Evolutionary conservation across 2,888 invertebrate species (phyloP).

Genomic region (Leptinotarsa peninsularis): DNA sequence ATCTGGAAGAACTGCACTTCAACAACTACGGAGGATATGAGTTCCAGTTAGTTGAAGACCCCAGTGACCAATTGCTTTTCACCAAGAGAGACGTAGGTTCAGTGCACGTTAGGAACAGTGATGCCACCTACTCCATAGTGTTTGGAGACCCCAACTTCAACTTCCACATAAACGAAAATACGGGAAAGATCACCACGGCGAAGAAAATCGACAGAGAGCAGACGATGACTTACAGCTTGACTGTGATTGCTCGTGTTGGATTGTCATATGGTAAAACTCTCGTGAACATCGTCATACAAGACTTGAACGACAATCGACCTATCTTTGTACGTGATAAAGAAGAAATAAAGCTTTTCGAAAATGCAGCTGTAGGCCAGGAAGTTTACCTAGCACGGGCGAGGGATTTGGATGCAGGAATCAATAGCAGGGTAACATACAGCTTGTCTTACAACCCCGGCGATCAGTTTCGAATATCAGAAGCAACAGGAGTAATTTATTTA

Average conservation of each 20-base stretch:
- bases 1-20: slow-evolving; percentile 80
- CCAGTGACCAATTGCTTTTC: slow-evolving; percentile 71
- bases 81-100: slow-evolving; percentile 82
- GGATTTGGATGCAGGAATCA: slow-evolving; percentile 90
- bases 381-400: slow-evolving; percentile 88
- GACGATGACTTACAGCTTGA: slow-evolving; percentile 80
- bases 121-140: slow-evolving; percentile 78
- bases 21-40: slow-evolving; percentile 82
- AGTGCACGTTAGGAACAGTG: slow-evolving; percentile 71
- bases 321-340: slow-evolving; percentile 83
- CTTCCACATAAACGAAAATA: slow-evolving; percentile 84
- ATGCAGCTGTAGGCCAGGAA: slow-evolving; percentile 93
- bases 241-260: slow-evolving; percentile 83
- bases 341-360: slow-evolving; percentile 84
- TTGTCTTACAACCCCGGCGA: slow-evolving; percentile 83
- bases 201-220: slow-evolving; percentile 88
- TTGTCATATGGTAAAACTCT: slow-evolving; percentile 81
- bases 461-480: slow-evolving; percentile 85
- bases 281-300: slow-evolving; percentile 85
- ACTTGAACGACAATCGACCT: slow-evolving; percentile 93
- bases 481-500: slow-evolving; percentile 90
- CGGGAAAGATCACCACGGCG: slow-evolving; percentile 82
- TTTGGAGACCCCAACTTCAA: slow-evolving; percentile 82
- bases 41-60: slow-evolving; percentile 87
- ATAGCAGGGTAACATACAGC: slow-evolving; percentile 85